Evolutionary conservation across 2,113 vertebrate genomes (phyloP).

Genomic region (Gambusia holbrooki): DNA sequence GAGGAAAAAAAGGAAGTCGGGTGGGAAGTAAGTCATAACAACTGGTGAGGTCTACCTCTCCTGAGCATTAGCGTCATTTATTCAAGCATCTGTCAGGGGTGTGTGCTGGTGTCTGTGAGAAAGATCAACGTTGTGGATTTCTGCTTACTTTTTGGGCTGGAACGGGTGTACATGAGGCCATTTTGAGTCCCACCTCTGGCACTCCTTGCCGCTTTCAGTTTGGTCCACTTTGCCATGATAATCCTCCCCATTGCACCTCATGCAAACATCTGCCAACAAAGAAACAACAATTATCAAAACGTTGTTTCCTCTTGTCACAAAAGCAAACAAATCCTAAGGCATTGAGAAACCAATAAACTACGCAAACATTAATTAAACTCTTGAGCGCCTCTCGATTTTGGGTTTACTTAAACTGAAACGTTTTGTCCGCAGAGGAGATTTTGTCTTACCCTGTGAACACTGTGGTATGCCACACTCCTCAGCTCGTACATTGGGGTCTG

Average conservation of each 20-base stretch:
- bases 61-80: conserved; percentile 36
- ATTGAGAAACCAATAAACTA: conserved; percentile 2
- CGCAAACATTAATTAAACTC: neutral
- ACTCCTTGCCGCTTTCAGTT: conserved; percentile 90
- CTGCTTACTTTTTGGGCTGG: conserved; percentile 90
- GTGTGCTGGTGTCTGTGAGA: conserved; percentile 39
- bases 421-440: neutral
- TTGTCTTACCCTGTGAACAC: conserved; percentile 90
- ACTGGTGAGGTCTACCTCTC: conserved; percentile 46
- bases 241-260: conserved; percentile 92
- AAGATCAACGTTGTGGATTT: conserved; percentile 22
- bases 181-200: conserved; percentile 93
- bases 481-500: conserved; percentile 86
- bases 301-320: neutral
- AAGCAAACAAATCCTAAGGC: neutral
- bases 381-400: neutral
- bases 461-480: conserved; percentile 92
- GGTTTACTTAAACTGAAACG: conserved; percentile 6
- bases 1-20: neutral
- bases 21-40: conserved; percentile 63
- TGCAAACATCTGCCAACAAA: conserved; percentile 86
- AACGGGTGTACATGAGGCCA: conserved; percentile 91
- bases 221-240: conserved; percentile 93
- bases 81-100: conserved; percentile 47
- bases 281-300: conserved; percentile 19